phyloP scores from a whole-genome alignment of 2,888 invertebrate genomes.

The Drepana falcataria region DNA sequence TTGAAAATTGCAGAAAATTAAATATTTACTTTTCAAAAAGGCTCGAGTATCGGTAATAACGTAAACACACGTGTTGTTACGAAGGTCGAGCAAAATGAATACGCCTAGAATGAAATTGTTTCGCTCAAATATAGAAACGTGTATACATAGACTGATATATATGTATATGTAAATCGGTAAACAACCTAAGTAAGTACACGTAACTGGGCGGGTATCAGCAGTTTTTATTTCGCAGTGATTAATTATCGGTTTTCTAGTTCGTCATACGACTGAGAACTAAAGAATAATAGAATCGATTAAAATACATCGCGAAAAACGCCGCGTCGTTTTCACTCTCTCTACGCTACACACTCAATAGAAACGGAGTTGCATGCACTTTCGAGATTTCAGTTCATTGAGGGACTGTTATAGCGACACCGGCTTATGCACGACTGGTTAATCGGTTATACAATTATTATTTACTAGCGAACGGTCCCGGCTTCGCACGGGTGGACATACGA shows the following conservation, averaged over 20 bases:
- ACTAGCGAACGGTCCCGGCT: no score
- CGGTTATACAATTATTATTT: neutral
- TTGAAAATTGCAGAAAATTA: neutral
- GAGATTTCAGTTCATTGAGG: slow-evolving; percentile 38
- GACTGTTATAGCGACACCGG: slow-evolving; percentile 9
- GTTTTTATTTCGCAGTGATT: slow-evolving; percentile 35
- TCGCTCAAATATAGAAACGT: neutral
- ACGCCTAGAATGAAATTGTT: neutral
- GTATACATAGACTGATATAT: neutral
- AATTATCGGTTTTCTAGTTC: slow-evolving; percentile 67
- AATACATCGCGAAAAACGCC: slow-evolving; percentile 39
- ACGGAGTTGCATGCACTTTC: slow-evolving; percentile 24
- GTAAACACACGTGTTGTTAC: neutral
- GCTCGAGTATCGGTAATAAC: neutral
- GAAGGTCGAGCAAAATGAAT: neutral
- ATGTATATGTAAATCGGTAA: no score
- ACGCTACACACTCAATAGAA: slow-evolving; percentile 36
- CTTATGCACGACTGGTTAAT: slow-evolving; percentile 17
- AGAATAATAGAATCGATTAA: slow-evolving; percentile 57
- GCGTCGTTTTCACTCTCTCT: slow-evolving; percentile 51
- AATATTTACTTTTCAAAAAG: slow-evolving; percentile 1
- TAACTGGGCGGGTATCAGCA: slow-evolving; percentile 18
- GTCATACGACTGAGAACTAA: slow-evolving; percentile 52
- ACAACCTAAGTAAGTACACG: no score
- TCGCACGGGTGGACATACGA: no score